Percentiles rank a stretch among this genome's conserved stretches.
phyloP scores from a whole-genome alignment of 2,888 invertebrate genomes.

The Rutpela maculata region DNA sequence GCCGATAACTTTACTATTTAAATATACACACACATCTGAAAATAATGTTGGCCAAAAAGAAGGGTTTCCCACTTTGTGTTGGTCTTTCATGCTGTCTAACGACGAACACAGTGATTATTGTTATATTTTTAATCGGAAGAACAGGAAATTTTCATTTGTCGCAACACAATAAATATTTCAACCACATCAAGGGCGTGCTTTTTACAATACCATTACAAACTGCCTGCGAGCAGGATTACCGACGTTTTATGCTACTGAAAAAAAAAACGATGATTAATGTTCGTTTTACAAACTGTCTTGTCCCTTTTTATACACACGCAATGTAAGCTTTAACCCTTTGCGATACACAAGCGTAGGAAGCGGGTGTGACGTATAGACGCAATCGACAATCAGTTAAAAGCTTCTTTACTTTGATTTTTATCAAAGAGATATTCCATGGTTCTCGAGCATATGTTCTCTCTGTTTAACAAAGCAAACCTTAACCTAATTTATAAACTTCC shows the following conservation, averaged over 20 bases:
- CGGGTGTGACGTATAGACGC: constrained; percentile 1
- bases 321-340: constrained; percentile 31
- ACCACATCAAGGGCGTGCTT: constrained; percentile 11
- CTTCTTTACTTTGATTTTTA: not conserved
- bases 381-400: not conserved
- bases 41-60: too few species aligned
- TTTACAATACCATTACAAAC: constrained; percentile 38
- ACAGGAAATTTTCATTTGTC: constrained; percentile 22
- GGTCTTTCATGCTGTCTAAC: not conserved
- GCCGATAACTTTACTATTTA: too few species aligned
- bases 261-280: constrained; percentile 36
- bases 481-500: too few species aligned
- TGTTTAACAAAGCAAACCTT: too few species aligned
- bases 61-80: not conserved
- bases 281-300: constrained; percentile 39
- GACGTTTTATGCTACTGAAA: constrained; percentile 20
- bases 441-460: too few species aligned
- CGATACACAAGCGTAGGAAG: constrained; percentile 13
- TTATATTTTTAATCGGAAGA: not conserved
- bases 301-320: constrained; percentile 26
- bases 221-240: constrained; percentile 22
- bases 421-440: not conserved
- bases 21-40: too few species aligned
- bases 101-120: not conserved
- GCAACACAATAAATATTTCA: constrained; percentile 23